Conservation (phyloP, 2,888 invertebrate genomes). For the Drosophila austrosaltans region DNA sequence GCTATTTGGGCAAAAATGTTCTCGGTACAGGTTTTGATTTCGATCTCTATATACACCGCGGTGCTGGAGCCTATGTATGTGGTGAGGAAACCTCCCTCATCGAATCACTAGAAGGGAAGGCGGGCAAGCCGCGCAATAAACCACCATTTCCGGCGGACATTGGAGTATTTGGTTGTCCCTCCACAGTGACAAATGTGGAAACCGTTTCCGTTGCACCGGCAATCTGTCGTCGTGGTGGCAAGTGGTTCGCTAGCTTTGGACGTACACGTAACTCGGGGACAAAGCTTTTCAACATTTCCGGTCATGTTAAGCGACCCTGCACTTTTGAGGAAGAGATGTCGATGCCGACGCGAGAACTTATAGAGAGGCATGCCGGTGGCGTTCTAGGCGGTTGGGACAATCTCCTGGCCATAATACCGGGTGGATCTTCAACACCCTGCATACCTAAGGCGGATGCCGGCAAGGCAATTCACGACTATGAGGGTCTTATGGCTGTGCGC, state of each 20-base stretch:
- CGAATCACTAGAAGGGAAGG: conserved; percentile 98
- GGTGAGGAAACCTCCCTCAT: conserved; percentile 99
- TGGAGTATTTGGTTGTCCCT: conserved; percentile 98
- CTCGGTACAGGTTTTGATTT: conserved; percentile 93
- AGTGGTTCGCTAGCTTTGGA: conserved; percentile 98
- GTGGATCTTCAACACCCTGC: conserved; percentile 98
- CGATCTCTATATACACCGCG: conserved; percentile 97
- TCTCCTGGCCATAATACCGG: conserved; percentile 96
- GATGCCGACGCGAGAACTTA: conserved; percentile 95
- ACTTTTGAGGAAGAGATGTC: conserved; percentile 99
- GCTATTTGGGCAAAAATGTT: conserved; percentile 88
- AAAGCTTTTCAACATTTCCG: conserved; percentile 86
- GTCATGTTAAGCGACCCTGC: conserved; percentile 96
- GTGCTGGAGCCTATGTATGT: conserved; percentile 86
- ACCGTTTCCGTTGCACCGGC: conserved; percentile 97
- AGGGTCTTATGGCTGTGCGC: conserved; percentile 94
- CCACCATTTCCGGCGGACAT: conserved; percentile 99
- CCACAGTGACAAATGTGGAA: conserved; percentile 99
- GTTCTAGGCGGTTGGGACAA: conserved; percentile 99
- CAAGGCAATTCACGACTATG: conserved; percentile 97
- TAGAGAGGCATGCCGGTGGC: conserved; percentile 98
- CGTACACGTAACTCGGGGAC: conserved; percentile 97
- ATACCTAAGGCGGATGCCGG: conserved; percentile 96
- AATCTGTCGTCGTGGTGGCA: conserved; percentile 96
- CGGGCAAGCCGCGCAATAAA: conserved; percentile 98